Evolutionary conservation across 2,113 vertebrate genomes (phyloP).

Genomic region (Corvus moneduloides): DNA sequence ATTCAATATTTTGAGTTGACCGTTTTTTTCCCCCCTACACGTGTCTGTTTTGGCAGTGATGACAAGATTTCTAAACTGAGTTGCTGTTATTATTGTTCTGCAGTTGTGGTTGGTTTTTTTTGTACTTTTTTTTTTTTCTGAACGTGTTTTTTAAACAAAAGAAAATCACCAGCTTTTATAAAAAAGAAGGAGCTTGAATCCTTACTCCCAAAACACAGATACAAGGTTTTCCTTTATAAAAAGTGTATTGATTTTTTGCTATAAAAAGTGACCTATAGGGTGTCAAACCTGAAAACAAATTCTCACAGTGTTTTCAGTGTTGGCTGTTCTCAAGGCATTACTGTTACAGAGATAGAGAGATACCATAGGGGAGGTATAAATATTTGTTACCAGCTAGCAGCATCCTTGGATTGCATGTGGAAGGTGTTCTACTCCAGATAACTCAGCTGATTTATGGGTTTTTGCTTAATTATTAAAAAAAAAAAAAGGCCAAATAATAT

Average conservation of each 20-base stretch:
- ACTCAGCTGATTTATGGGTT: background rate
- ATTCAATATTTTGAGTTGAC: conserved; percentile 68
- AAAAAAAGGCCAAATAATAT: background rate
- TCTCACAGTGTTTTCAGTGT: conserved; percentile 83
- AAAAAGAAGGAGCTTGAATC: conserved; percentile 76
- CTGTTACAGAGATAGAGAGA: conserved; percentile 78
- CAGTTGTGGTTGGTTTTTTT: conserved; percentile 61
- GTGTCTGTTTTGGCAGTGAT: conserved; percentile 72
- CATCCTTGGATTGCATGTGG: background rate
- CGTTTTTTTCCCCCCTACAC: conserved; percentile 12
- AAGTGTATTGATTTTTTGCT: conserved; percentile 78
- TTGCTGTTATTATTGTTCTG: conserved; percentile 14
- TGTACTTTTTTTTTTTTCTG: conserved; percentile 63
- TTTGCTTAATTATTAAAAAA: background rate
- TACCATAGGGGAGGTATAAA: conserved; percentile 55
- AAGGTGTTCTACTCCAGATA: background rate
- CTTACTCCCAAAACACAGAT: conserved; percentile 73
- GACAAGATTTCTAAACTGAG: conserved; percentile 61
- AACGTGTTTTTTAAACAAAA: conserved; percentile 78
- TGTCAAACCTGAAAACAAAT: conserved; percentile 81
- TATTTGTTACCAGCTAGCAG: conserved; percentile 21
- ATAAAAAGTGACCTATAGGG: conserved; percentile 74
- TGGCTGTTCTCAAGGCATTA: conserved; percentile 78
- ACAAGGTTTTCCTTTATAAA: conserved; percentile 76
- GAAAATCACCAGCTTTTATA: conserved; percentile 73